Conservation (phyloP, 2,797 vertebrate genomes). For the Coluber constrictor region DNA sequence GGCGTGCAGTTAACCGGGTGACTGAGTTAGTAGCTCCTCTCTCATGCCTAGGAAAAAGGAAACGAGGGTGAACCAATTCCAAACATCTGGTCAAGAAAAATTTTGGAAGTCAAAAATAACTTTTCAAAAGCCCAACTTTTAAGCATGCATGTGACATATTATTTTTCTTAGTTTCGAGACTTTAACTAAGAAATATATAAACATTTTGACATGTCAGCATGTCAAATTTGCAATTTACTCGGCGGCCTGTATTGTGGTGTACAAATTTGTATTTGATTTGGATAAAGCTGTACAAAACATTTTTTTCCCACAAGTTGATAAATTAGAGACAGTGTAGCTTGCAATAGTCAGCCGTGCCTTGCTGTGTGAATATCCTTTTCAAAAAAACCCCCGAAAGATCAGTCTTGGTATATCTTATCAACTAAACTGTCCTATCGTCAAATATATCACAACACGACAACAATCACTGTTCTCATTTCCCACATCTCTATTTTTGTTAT, state of each 20-base stretch:
- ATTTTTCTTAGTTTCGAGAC: not conserved
- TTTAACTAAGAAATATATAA: not conserved
- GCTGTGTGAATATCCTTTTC: slow-evolving; percentile 34
- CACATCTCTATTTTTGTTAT: slow-evolving; percentile 41
- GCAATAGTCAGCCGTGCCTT: slow-evolving; percentile 36
- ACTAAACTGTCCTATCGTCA: slow-evolving; percentile 33
- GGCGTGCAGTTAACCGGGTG: not conserved
- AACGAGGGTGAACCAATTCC: not conserved
- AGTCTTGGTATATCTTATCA: slow-evolving; percentile 32
- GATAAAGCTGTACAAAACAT: not conserved
- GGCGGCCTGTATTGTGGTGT: not conserved
- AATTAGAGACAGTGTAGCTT: slow-evolving; percentile 10
- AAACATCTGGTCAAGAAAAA: not conserved
- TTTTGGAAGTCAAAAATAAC: not conserved
- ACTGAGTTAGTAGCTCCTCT: not conserved
- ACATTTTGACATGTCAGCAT: not conserved
- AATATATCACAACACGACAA: slow-evolving; percentile 51
- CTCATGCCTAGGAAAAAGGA: not conserved
- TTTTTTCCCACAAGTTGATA: not conserved
- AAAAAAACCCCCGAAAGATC: slow-evolving; percentile 19
- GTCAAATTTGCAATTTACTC: not conserved
- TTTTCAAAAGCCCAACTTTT: not conserved
- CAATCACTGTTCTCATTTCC: slow-evolving; percentile 62
- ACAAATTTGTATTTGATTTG: not conserved
- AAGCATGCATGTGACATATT: not conserved